Percentiles rank a stretch among this genome's conserved stretches.
Evolutionary conservation across 2,797 vertebrate species (phyloP).

Genomic region (Otolemur crassicaudatus): DNA sequence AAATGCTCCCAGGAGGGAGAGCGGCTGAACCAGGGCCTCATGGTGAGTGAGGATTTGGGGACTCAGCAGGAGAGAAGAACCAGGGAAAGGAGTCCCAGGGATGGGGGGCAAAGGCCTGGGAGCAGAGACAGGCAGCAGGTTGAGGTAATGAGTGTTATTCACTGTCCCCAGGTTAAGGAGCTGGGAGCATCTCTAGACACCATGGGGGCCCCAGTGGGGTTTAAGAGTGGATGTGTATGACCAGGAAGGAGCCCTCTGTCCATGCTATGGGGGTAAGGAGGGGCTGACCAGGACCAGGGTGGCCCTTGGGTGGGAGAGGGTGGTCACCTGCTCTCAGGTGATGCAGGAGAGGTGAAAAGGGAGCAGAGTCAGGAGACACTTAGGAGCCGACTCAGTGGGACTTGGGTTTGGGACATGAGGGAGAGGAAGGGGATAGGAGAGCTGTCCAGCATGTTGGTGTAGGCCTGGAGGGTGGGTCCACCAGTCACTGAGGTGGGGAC

Average conservation of each 20-base stretch:
- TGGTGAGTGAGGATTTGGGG: neutral
- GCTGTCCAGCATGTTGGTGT: neutral
- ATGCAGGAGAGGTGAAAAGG: neutral
- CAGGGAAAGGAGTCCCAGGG: neutral
- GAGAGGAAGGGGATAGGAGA: neutral
- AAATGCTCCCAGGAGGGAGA: neutral
- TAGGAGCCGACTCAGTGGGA: neutral
- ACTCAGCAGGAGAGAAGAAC: neutral
- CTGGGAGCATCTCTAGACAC: neutral
- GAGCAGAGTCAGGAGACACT: neutral
- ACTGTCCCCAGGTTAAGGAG: too few species aligned
- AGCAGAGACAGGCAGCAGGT: neutral
- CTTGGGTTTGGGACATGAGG: neutral
- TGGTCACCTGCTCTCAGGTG: neutral
- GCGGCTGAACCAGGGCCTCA: fast-evolving
- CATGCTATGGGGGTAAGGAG: neutral
- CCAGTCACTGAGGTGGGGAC: neutral
- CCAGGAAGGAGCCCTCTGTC: neutral
- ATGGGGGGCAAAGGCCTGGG: neutral
- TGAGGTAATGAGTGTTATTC: neutral
- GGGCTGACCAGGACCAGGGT: neutral
- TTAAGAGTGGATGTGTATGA: neutral
- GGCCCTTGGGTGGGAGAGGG: neutral
- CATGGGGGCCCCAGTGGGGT: neutral
- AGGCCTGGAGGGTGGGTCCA: neutral